Evolutionary conservation across 2,113 vertebrate species (phyloP).

Genomic region (Pseudorasbora parva): DNA sequence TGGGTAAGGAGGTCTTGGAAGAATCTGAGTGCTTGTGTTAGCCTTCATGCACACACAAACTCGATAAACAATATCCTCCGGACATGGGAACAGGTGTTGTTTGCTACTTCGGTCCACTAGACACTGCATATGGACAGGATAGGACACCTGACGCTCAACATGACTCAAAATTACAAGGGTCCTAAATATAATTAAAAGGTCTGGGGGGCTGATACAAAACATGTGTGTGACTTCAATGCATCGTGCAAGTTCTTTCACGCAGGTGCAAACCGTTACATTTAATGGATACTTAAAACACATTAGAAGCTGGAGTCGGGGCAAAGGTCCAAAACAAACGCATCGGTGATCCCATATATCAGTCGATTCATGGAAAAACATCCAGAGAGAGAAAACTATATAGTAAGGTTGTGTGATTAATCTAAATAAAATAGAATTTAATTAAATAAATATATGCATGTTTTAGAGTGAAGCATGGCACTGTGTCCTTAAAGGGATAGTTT

Average conservation of each 20-base stretch:
- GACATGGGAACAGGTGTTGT: conserved; percentile 35
- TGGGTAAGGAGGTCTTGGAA: background rate
- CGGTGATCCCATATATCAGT: background rate
- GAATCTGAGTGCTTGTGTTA: background rate
- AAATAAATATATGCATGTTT: too few species aligned
- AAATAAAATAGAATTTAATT: background rate
- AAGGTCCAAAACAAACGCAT: background rate
- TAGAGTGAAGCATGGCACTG: too few species aligned
- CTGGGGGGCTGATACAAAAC: background rate
- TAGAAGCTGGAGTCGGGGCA: background rate
- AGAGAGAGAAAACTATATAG: background rate
- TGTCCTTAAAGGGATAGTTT: too few species aligned
- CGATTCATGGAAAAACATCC: background rate
- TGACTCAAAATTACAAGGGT: background rate
- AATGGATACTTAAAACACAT: background rate
- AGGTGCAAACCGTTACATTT: conserved; percentile 29
- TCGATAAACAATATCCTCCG: conserved; percentile 17
- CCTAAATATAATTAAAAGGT: background rate
- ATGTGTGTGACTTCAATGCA: conserved; percentile 9
- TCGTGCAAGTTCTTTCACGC: conserved; percentile 21
- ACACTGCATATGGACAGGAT: conserved; percentile 8
- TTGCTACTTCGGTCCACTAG: conserved; percentile 25
- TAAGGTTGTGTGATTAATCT: background rate
- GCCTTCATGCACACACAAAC: background rate
- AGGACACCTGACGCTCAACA: conserved; percentile 25